Evolutionary conservation across 2,888 invertebrate species (phyloP), one percentile per base, ranked within the genome.

Genomic region (Chymomyza caudatula): DNA sequence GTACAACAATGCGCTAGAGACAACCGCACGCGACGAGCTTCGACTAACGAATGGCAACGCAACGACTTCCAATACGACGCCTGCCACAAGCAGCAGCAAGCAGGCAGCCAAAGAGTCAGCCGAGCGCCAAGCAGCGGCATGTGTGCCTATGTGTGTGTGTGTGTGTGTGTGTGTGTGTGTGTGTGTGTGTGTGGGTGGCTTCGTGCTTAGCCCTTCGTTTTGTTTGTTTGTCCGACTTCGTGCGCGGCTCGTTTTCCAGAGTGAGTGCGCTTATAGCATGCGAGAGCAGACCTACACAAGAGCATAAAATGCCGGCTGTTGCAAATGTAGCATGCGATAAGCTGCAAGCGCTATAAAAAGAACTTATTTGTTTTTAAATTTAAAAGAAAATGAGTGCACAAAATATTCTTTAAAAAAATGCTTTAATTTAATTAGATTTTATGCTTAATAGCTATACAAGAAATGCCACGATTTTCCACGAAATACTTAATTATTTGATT

Each of bases 21-120:
- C 85, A 79, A 77, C 87, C 81, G 77, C 72, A 76, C 83, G 77
- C 76, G 76, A 74, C 78, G 83, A 86, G 76, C 69, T 77, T 77
- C 78, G 73, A 74, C 81, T 78, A 74, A 78, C 80, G 78, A 87
- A 85, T 87, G 86, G 68, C 67, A 4, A 37, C 29, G 11, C 29
- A 37, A 11, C 4, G 64, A 76, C 76, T 73, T 76, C 76, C 76
- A 73, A 73, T 74, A 69, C 71, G 77, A 79, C 76, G 69, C 74
- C 61, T 54, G 25, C 25, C 56, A 54, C 67, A 63, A 69, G 69
- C 73, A 71, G 64, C 44, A 60, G 5, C 65, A 70, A 47, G 6
- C 63, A 63, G 4, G 53, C 60, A 54, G 52, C n/a, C n/a, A n/a
- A 59, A 29, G 43, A 52, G 56, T 49, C 49, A 25, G 25, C 25